phyloP scores from a whole-genome alignment of 2,888 invertebrate genomes.

The Brachypterus glaber region DNA sequence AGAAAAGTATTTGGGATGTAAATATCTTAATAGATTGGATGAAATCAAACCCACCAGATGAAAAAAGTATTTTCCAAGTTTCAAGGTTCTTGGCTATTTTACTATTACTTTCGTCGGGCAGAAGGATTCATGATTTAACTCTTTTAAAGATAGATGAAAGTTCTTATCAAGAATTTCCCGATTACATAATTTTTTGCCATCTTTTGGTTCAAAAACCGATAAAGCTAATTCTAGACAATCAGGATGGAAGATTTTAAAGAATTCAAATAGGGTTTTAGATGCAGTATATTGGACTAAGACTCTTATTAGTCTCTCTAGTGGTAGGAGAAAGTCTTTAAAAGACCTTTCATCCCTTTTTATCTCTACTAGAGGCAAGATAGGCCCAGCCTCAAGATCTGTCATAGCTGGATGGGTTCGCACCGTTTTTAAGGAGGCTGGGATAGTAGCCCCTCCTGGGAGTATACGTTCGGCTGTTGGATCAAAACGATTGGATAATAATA shows the following conservation, averaged over 20 bases:
- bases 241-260: constrained; percentile 15
- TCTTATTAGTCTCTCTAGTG: constrained; percentile 9
- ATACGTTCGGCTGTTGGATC: constrained; percentile 16
- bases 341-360: constrained; percentile 12
- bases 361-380: constrained; percentile 14
- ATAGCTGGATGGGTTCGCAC: constrained; percentile 17
- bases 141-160: constrained; percentile 11
- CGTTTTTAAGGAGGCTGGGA: constrained; percentile 12
- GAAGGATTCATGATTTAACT: constrained; percentile 15
- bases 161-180: constrained; percentile 3
- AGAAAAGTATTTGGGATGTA: constrained; percentile 12
- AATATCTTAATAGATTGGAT: constrained; percentile 10
- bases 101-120: constrained; percentile 14
- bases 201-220: constrained; percentile 25
- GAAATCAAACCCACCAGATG: constrained; percentile 1
- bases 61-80: no score
- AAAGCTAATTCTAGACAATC: constrained; percentile 10
- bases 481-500: constrained; percentile 8
- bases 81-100: no score
- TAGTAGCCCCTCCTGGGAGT: constrained; percentile 15
- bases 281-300: constrained; percentile 12
- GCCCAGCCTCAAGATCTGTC: constrained; percentile 13
- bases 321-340: constrained; percentile 1
- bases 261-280: constrained; percentile 10
- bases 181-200: constrained; percentile 19